Percentiles rank a stretch among this genome's conserved stretches.
These are phyloP conservation scores for Brachionus paranguensis DNA, from an alignment of 1,140 invertebrate species.

Conservation along the genomic window DNA sequence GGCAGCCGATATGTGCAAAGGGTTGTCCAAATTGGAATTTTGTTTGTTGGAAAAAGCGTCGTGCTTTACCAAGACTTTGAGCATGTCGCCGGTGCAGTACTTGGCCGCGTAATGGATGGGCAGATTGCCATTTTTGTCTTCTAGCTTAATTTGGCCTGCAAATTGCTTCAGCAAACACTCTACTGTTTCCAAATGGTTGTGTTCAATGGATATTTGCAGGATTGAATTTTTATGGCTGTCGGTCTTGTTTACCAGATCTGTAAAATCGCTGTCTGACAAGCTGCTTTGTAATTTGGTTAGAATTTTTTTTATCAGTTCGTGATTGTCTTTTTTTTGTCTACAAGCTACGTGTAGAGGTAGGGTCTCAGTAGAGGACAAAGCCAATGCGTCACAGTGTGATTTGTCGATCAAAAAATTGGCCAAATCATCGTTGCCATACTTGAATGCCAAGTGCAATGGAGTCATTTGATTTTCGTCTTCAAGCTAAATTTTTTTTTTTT, in stretches of 20 bases:
- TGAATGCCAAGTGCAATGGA: conserved; percentile 24
- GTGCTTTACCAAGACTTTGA: neutral
- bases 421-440: neutral
- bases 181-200: conserved; percentile 14
- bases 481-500: neutral
- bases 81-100: neutral
- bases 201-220: conserved; percentile 21
- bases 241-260: neutral
- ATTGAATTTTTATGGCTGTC: neutral
- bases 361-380: neutral
- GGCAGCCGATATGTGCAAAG: conserved; percentile 19
- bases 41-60: conserved; percentile 3
- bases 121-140: conserved; percentile 18
- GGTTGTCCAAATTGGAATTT: neutral
- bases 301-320: neutral
- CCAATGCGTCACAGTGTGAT: neutral
- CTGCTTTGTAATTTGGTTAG: neutral
- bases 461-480: neutral
- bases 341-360: conserved; percentile 24
- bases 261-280: neutral
- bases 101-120: conserved; percentile 11
- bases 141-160: neutral
- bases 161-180: neutral
- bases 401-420: neutral
- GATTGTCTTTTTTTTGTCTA: conserved; percentile 26